Evolutionary conservation across 2,797 vertebrate species (phyloP), one percentile per base, ranked within the genome.

Genomic region (Naso thynnoides): DNA sequence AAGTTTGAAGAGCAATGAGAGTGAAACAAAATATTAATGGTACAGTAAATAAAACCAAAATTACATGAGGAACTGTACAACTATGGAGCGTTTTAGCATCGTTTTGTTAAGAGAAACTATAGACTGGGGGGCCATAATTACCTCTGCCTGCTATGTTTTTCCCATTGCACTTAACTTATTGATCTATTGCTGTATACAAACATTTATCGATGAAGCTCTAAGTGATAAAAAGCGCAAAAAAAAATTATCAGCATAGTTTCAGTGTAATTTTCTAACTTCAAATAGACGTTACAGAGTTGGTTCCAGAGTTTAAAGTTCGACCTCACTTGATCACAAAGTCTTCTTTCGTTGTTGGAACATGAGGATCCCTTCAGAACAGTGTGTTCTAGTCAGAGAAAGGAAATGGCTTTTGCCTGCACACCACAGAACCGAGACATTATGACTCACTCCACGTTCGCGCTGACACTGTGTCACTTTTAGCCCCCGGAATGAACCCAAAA

Each of bases 371-470:
- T 63, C 41, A 73, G 72, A 75, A 84, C 74, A 60, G 44, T 21
- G 48, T 80, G 77, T 85, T 74, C 84, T 49, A 11, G 16, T 82
- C 8, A 36, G 38, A 21, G n/a, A 70, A 19, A 78, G 62, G 64
- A 82, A 85, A 78, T 38, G 33, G 44, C 45, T 65, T 75, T 65
- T 74, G 42, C 39, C 69, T 58, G 41, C 48, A 38, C 31, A 44
- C 45, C 18, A 70, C 72, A 81, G 61, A 79, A 57, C 58, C 69
- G n/a, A 71, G 72, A 87, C 80, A 73, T 84, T 70, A 50, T n/a
- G 55, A 83, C 77, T 68, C 54, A 13, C 64, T 74, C 33, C 66
- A 76, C 42, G 52, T 84, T 83, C 67, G n/a, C 78, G 13, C 23
- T 59, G 55, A 82, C 78, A 81, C 56, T 66, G 72, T 56, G 65